Evolutionary conservation across 2,113 vertebrate genomes (phyloP), one percentile per base, ranked within the genome.

Genomic region (Thamnaconus septentrionalis): DNA sequence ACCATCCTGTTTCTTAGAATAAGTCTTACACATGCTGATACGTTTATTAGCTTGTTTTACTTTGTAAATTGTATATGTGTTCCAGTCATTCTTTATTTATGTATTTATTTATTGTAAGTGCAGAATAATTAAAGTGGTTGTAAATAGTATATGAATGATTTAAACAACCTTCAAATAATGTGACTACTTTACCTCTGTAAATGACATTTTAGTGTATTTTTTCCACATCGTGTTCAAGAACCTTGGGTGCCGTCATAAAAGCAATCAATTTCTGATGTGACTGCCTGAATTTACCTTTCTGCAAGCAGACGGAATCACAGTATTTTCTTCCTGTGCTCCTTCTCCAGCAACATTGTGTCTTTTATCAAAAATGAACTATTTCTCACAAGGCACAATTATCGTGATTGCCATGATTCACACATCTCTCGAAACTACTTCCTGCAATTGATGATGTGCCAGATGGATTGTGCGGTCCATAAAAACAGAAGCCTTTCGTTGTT

Each of bases 261-360:
- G 18, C 18, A 31, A 31, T 31, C 18, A 31, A 31, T 31, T 31
- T 31, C 18, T 31, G 18, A 31, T 31, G 18, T 31, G 18, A 31
- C 18, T 31, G 18, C 18, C 18, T 31, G 44, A 45, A 7, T 45
- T 45, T 45, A 6, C 44, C 44, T 45, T 45, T 45, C 44, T 45
- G 44, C 7, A 45, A 75, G 41, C 6, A 11, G 60, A 75, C 42
- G 49, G 45, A 78, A 78, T 81, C 67, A 39, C 40, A 3, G 18
- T 31, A 8, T 41, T 56, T 6, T 52, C 42, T 41, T 31, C 1
- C 52, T 9, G 41, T 53, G 6, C 45, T 12, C 4, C 7, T 52
- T 59, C 46, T 5, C 1, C 3, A 52, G 3, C 18, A 61, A 12
- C 66, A 49, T 40, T 54, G 7, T 53, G 0, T 57, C 41, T 40